Conservation (phyloP, 2,888 invertebrate genomes). For the Eupithecia vulgata region DNA sequence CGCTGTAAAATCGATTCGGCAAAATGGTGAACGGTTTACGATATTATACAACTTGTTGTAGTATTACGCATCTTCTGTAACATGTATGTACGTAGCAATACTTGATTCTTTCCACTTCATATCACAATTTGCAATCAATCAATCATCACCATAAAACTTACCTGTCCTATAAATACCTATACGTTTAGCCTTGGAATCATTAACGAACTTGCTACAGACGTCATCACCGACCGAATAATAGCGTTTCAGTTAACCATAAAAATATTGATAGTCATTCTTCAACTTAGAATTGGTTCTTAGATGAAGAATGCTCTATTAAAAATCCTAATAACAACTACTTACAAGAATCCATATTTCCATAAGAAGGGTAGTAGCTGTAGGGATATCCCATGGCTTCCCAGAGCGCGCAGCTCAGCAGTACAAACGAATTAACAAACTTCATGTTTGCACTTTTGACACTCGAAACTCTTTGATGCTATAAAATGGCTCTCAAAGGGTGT, state of each 20-base stretch:
- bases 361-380: constrained; percentile 72
- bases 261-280: background rate
- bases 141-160: background rate
- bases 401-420: constrained; percentile 62
- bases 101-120: background rate
- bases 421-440: constrained; percentile 59
- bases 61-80: too few species aligned
- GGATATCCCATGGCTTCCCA: constrained; percentile 68
- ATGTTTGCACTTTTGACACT: constrained; percentile 46
- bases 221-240: background rate
- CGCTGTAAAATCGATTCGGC: background rate
- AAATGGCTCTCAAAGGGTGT: constrained; percentile 60
- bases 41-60: background rate
- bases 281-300: background rate
- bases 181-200: background rate
- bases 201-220: background rate
- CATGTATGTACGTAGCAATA: too few species aligned
- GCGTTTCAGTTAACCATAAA: background rate
- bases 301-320: background rate
- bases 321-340: constrained; percentile 50
- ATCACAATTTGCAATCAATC: background rate
- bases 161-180: background rate
- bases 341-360: constrained; percentile 75
- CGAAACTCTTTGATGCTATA: constrained; percentile 41
- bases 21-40: background rate